phyloP scores from a whole-genome alignment of 2,888 invertebrate genomes.

The Byasa hedistus region DNA sequence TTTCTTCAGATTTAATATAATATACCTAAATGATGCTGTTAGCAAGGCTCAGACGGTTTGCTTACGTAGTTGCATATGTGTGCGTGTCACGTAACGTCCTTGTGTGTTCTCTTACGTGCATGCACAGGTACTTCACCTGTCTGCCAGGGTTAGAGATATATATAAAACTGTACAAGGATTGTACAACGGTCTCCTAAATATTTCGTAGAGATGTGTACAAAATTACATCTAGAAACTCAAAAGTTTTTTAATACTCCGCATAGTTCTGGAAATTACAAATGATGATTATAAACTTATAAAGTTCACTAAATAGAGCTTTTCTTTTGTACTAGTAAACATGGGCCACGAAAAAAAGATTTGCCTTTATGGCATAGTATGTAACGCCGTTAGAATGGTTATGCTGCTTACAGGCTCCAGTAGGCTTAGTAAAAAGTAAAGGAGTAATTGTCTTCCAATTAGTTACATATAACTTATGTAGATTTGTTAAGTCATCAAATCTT shows the following conservation, averaged over 20 bases:
- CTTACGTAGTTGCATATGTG: slow-evolving; percentile 11
- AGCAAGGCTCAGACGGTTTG: slow-evolving; percentile 36
- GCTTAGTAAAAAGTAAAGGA: too few relatives aligned
- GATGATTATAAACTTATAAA: not conserved
- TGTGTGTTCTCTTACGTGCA: slow-evolving; percentile 16
- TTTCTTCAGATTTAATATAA: slow-evolving; percentile 64
- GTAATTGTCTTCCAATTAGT: too few relatives aligned
- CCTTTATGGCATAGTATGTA: not conserved
- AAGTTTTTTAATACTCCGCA: not conserved
- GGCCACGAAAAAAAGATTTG: not conserved
- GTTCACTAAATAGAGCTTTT: not conserved
- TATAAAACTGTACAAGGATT: not conserved
- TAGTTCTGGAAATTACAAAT: not conserved
- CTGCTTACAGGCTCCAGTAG: too few relatives aligned
- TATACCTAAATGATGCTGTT: slow-evolving; percentile 50
- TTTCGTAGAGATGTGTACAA: not conserved
- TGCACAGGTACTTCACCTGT: slow-evolving; percentile 21
- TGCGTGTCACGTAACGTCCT: slow-evolving; percentile 19
- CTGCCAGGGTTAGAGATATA: slow-evolving; percentile 4
- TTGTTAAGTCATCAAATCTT: too few relatives aligned
- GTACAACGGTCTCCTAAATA: not conserved
- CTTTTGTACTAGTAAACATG: not conserved
- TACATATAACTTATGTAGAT: too few relatives aligned
- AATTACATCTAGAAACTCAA: not conserved
- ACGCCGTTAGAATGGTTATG: not conserved